A percentile compares a stretch with the other conserved stretches of the same genome.
Evolutionary conservation across 2,797 vertebrate genomes (phyloP).

Genomic region (Naso thynnoides): DNA sequence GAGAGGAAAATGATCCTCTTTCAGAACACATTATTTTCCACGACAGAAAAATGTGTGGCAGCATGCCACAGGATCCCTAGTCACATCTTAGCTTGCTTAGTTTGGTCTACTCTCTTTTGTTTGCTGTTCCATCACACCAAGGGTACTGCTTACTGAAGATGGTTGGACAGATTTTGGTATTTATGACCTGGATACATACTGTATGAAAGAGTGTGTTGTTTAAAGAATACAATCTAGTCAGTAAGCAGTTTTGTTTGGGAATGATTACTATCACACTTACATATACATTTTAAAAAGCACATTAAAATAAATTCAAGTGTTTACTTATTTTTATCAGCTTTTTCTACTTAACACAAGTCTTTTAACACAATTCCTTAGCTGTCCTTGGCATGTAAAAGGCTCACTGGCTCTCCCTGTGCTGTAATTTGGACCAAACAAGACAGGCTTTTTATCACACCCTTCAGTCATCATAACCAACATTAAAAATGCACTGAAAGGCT

Average conservation of each 20-base stretch:
- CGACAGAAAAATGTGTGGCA: conserved; percentile 52
- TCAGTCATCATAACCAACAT: conserved; percentile 32
- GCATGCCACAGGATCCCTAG: conserved; percentile 57
- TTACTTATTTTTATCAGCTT: neutral
- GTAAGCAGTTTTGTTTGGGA: neutral
- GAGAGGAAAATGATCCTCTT: conserved; percentile 24
- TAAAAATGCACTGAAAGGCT: conserved; percentile 28
- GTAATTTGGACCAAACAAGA: conserved; percentile 25
- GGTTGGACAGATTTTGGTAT: conserved; percentile 36
- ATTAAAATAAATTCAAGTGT: neutral
- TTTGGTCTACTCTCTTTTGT: conserved; percentile 62
- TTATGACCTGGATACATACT: conserved; percentile 49
- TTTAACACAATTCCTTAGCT: conserved; percentile 20
- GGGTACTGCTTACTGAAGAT: conserved; percentile 35
- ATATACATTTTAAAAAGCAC: neutral
- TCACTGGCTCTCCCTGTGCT: neutral
- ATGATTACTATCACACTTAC: neutral
- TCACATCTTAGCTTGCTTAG: conserved; percentile 55
- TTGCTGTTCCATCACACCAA: conserved; percentile 62
- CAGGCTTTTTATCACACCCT: conserved; percentile 21
- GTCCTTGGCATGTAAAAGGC: conserved; percentile 17
- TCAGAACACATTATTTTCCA: conserved; percentile 24
- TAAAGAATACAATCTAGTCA: neutral
- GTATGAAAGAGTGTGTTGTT: neutral
- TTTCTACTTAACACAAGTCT: conserved; percentile 5